phyloP scores from a whole-genome alignment of 2,113 vertebrate genomes.

The Ammodytes dubius region DNA sequence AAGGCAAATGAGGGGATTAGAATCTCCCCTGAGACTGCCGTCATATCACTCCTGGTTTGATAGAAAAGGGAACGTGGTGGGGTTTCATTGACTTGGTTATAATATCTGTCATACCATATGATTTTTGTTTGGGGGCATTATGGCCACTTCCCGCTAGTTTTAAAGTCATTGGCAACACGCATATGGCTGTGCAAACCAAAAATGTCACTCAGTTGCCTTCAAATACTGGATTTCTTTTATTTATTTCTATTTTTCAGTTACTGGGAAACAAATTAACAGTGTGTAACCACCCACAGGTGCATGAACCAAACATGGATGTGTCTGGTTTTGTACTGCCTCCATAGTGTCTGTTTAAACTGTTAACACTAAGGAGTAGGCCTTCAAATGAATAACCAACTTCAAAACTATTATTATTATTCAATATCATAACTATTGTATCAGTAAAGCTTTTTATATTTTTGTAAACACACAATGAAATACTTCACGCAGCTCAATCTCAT shows the following conservation, averaged over 20 bases:
- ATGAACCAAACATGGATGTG: slow-evolving; percentile 7
- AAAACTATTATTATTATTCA: background rate
- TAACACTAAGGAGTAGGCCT: background rate
- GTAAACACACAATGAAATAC: background rate
- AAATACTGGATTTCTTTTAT: background rate
- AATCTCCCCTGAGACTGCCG: slow-evolving; percentile 78
- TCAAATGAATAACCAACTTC: background rate
- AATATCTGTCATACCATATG: slow-evolving; percentile 27
- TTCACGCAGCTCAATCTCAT: background rate
- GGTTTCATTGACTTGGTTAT: slow-evolving; percentile 48
- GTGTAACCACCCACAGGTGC: background rate
- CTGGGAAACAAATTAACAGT: background rate
- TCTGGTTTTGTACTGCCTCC: background rate
- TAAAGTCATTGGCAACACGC: slow-evolving; percentile 17
- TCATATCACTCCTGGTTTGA: slow-evolving; percentile 74
- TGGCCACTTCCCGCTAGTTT: slow-evolving; percentile 40
- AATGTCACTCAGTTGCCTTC: slow-evolving; percentile 2
- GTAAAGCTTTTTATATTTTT: background rate
- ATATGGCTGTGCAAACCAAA: slow-evolving; percentile 14
- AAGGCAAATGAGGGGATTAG: slow-evolving; percentile 83
- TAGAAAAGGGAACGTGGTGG: slow-evolving; percentile 58
- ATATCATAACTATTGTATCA: background rate
- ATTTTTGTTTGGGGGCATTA: slow-evolving; percentile 12
- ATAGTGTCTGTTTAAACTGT: background rate
- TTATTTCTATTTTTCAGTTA: slow-evolving; percentile 10